Evolutionary conservation across 2,888 invertebrate genomes (phyloP).

Genomic region (Cinara cedri): DNA sequence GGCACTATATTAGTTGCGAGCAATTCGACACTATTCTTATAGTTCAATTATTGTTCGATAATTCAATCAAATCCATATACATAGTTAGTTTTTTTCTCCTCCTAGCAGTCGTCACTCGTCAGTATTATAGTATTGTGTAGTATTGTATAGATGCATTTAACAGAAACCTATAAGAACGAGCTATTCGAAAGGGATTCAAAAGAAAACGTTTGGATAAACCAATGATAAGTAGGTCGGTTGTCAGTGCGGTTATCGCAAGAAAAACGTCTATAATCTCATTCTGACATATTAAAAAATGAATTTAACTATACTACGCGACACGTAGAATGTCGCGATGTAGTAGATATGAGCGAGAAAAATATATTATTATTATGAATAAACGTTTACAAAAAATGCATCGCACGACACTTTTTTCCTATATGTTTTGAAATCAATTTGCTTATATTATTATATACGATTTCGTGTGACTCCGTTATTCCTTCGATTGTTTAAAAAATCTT

Average conservation of each 20-base stretch:
- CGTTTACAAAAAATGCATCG: neutral
- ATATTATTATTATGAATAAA: neutral
- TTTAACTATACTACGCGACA: neutral
- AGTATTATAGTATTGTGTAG: neutral
- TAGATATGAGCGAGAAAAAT: neutral
- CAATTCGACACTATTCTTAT: too few species aligned
- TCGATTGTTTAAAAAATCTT: too few species aligned
- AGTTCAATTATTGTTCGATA: too few species aligned
- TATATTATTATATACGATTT: neutral
- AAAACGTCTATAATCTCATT: slow-evolving; percentile 26
- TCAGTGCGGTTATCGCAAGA: slow-evolving; percentile 4
- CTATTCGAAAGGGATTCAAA: neutral
- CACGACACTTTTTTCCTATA: neutral
- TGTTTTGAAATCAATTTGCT: neutral
- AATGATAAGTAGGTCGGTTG: slow-evolving; percentile 29
- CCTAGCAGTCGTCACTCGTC: neutral
- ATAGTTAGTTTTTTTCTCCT: neutral
- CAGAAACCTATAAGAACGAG: neutral
- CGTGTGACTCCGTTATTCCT: too few species aligned
- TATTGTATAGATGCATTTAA: neutral
- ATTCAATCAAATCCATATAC: slow-evolving; percentile 15
- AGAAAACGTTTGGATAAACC: slow-evolving; percentile 1
- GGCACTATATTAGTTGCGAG: too few species aligned
- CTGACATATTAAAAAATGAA: slow-evolving; percentile 25
- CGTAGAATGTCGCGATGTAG: neutral